Base-by-base conservation (phyloP, 2,888 invertebrate species). In the Caenorhabditis sinica region DNA sequence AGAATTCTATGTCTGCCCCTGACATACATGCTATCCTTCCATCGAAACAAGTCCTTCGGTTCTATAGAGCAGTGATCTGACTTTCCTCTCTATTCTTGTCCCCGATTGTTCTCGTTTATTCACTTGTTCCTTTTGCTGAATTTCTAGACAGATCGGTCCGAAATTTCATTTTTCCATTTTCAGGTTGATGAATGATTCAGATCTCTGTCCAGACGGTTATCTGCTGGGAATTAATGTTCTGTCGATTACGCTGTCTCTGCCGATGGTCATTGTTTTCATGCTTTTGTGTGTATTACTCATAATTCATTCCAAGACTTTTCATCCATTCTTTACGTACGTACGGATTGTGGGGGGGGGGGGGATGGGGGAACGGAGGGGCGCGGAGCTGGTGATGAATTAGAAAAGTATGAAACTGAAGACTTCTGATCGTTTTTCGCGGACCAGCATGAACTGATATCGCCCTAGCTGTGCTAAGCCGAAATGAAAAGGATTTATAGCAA, bases 261-360 rank as follows among this genome's bases (percentile, higher is more conserved):
- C 83, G 15, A 77, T 75, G 68, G 75, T 83, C 11, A 25, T 83
- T 20, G 43, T 71, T 17, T 83, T 83, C 45, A 23, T 69, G 6
- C 6, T 56, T 15, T 53, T 83, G 28, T 77, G 49, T 17, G 33
- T 73, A 1, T 53, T 83, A 15, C 65, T 83, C n/a, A 23, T 77
- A 33, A 30, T 63, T 20, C 63, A 79, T 56, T 79, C 76, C 2
- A 79, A 83, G 28, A 65, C 83, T 1, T 83, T 83, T 43, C 83
- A 83, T 30, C 79, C 79, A 23, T 74, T 79, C 65, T 83, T 83
- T 43, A 83, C 83, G 83, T 83, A 58, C 79, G 83, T 79, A 65
- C 51, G 25, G 6, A 13, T 6, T 40, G 2, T 40, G 40, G 13
- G 8, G 13, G 9, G 9, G 40, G 13, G 13, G 40, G 9, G 13